phyloP scores from a whole-genome alignment of 64 coral and sea anemone genomes.

The Platygyra sinensis region DNA sequence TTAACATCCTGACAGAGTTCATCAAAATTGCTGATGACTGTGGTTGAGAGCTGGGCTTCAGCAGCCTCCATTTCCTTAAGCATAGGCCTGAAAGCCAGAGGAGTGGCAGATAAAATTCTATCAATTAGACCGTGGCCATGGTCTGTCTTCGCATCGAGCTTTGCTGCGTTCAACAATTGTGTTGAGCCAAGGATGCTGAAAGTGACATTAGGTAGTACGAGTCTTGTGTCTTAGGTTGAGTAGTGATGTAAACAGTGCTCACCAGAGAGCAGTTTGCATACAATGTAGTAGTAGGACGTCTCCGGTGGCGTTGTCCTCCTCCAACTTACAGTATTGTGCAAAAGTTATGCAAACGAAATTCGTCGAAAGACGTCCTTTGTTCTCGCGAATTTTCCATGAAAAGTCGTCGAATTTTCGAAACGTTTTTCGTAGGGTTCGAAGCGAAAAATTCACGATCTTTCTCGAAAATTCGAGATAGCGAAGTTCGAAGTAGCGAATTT shows the following conservation, averaged over 20 bases:
- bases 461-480: too few relatives aligned
- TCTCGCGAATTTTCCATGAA: too few relatives aligned
- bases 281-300: neutral
- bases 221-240: constrained; percentile 20
- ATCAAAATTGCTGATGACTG: neutral
- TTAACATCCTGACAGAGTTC: neutral
- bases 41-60: neutral
- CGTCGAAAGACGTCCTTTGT: too few relatives aligned
- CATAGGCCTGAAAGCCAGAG: constrained; percentile 17
- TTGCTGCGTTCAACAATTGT: constrained; percentile 26
- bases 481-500: too few relatives aligned
- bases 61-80: constrained; percentile 30
- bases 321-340: too few relatives aligned
- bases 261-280: constrained; percentile 30
- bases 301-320: constrained; percentile 29
- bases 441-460: too few relatives aligned
- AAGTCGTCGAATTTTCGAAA: too few relatives aligned
- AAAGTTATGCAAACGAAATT: too few relatives aligned
- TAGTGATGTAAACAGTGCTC: constrained; percentile 12
- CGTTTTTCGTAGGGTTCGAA: too few relatives aligned
- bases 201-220: constrained; percentile 1
- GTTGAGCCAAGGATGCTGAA: constrained; percentile 61
- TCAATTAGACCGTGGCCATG: constrained; percentile 41
- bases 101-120: constrained; percentile 24
- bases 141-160: constrained; percentile 16